Base-by-base conservation (phyloP, 2,797 vertebrate genomes). In the Micropoecilia bifurca region DNA sequence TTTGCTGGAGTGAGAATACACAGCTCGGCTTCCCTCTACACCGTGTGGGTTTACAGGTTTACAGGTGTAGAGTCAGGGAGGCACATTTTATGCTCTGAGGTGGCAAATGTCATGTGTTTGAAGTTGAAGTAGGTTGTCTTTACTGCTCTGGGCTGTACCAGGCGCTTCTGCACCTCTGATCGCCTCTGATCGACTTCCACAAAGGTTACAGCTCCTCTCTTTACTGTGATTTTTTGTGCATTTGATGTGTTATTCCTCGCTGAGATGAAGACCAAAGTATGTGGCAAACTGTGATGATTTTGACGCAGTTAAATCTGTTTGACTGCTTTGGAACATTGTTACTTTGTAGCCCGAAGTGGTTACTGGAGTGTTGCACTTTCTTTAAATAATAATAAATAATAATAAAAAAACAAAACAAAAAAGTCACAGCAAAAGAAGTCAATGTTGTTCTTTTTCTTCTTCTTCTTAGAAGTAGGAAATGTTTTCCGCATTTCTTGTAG, bases 51-150 rank as follows among this genome's bases (percentile, higher is more conserved):
- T 94, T 92, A 79, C 85, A 91, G 89, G 91, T 93, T 92, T 94
- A 88, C 91, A 93, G 92, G 92, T 94, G 92, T 91, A 92, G 86
- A 88, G 89, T 90, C 82, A 86, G 86, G 90, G 90, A 94, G 92
- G 92, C 92, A 89, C 75, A 86, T 91, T 94, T 88, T 88, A 82
- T 92, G 89, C 92, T 94, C 87, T 79, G 81, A 91, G 93, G 93
- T 95, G 93, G 92, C 91, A 94, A 93, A 94, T 94, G 93, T 93
- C 93, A 93, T 92, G 92, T 95, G 91, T 95, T 94, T 95, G 91
- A 95, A 94, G 93, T 93, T 92, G 91, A 93, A 94, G 91, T 94
- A 92, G 93, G 93, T 91, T 93, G 92, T 94, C 93, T 93, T 91
- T 91, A 93, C 90, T 91, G 93, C 93, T 93, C 87, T 93, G 92